Conservation (phyloP, 2,113 vertebrate genomes). For the Hydrolagus affinis region DNA sequence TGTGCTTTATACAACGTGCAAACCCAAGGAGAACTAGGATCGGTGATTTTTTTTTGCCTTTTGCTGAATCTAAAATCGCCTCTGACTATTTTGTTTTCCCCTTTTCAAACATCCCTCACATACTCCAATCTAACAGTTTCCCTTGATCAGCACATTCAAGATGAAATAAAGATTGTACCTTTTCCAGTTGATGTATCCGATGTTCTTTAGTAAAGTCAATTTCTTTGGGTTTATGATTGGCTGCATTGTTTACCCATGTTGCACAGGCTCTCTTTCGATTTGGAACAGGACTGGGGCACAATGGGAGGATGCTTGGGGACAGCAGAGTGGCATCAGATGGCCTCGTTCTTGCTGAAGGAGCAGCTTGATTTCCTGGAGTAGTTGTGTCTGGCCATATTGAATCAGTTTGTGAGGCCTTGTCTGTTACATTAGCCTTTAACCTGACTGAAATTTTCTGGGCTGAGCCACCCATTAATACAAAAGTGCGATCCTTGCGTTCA, state of each 20-base stretch:
- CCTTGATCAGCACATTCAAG: background rate
- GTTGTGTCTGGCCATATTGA: conserved; percentile 1
- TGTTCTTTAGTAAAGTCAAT: conserved; percentile 53
- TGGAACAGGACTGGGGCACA: conserved; percentile 73
- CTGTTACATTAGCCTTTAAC: conserved; percentile 55
- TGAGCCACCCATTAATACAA: conserved; percentile 65
- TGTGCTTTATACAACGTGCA: too few relatives aligned
- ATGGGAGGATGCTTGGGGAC: conserved; percentile 43
- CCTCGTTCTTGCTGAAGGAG: conserved; percentile 41
- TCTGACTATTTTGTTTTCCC: too few relatives aligned
- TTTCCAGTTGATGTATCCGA: conserved; percentile 54
- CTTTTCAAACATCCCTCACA: background rate
- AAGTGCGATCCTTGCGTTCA: conserved; percentile 70
- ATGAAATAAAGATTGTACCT: conserved; percentile 50
- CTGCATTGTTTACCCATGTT: conserved; percentile 87
- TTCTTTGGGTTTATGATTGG: conserved; percentile 63
- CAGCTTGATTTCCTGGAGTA: conserved; percentile 29
- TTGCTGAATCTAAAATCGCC: too few relatives aligned
- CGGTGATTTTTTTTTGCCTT: too few relatives aligned
- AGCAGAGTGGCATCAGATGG: conserved; percentile 41
- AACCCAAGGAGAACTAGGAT: too few relatives aligned
- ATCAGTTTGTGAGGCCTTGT: conserved; percentile 81
- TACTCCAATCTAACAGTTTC: background rate
- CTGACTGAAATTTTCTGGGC: conserved; percentile 57
- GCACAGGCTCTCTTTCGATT: conserved; percentile 73